Conservation (phyloP, 1,140 invertebrate species). For the Mesaphorura yosii region DNA sequence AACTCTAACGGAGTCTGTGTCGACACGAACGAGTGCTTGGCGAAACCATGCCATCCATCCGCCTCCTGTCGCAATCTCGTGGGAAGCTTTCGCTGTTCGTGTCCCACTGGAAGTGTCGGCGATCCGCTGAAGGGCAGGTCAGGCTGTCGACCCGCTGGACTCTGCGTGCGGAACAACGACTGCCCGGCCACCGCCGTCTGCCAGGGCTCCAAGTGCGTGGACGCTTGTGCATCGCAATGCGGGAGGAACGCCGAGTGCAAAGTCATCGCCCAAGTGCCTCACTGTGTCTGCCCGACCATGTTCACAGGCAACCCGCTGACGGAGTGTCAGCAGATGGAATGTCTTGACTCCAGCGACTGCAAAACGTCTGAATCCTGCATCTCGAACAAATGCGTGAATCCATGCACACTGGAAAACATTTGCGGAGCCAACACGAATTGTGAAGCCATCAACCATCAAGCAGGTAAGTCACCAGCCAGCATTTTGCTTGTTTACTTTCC, state of each 20-base stretch:
- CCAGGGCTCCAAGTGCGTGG: constrained; percentile 61
- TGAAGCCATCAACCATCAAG: constrained; percentile 53
- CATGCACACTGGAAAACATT: constrained; percentile 44
- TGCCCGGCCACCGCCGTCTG: constrained; percentile 59
- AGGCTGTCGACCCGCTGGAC: constrained; percentile 47
- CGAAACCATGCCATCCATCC: constrained; percentile 61
- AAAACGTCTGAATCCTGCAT: constrained; percentile 64
- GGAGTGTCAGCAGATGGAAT: too few relatives aligned
- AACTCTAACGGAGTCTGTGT: constrained; percentile 55
- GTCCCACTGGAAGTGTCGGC: constrained; percentile 61
- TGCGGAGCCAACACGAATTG: constrained; percentile 70
- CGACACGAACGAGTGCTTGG: constrained; percentile 68
- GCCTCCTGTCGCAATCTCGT: constrained; percentile 61
- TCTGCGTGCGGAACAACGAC: constrained; percentile 62
- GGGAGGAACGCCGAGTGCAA: constrained; percentile 63
- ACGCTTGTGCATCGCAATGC: constrained; percentile 66
- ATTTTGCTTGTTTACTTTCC: too few relatives aligned
- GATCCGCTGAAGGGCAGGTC: constrained; percentile 56
- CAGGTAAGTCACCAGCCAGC: too few relatives aligned
- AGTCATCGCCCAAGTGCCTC: constrained; percentile 52
- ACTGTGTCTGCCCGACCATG: constrained; percentile 45
- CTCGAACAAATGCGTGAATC: constrained; percentile 60
- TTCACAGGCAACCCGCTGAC: constrained; percentile 68
- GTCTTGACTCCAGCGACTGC: constrained; percentile 67
- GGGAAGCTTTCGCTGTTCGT: constrained; percentile 62